Evolutionary conservation across 2,797 vertebrate species (phyloP), one percentile per base, ranked within the genome.

Genomic region (Dendrocincla tyrannina): DNA sequence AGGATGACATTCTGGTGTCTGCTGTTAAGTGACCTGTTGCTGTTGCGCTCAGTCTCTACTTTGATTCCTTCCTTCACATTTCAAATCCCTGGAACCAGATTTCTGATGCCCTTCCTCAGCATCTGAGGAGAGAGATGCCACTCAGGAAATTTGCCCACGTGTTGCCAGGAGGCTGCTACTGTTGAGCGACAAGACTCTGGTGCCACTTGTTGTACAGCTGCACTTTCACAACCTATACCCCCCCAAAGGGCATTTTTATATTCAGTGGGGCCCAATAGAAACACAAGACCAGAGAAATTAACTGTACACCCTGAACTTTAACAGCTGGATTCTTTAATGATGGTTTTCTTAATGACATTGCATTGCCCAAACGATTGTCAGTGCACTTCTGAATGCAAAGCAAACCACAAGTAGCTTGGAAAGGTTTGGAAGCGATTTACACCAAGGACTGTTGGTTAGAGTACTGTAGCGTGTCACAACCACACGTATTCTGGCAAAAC

Each of bases 121-220:
- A 1, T 27, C 50, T 49, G 32, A 67, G 19, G 22, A 41, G 6
- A 28, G 28, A 37, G 19, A 23, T 30, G 23, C 28, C 55, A 30
- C 11, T 28, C 52, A 49, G 13, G 41, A 73, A 22, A 24, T 17
- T 0, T 49, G 37, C 13, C 32, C 28, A 12, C 19, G 3, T 4
- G 47, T 33, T 73, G 41, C 52, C 50, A 69, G 25, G 24, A 67
- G 17, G 52, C 25, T 59, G 39, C 44, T 28, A 11, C 44, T 74
- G 55, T 0, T 14, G 14, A 27, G n/a, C 2, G 27, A 67, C 32
- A 28, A 63, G 35, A 20, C 47, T 75, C 35, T 24, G 14, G 33
- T 4, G 17, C 32, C 28, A 47, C 0, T 41, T 41, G 41, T 41
- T 41, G 41, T 41, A 41, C 41, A 49, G 18, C 0, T 3, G 3